Evolutionary conservation across 2,113 vertebrate genomes (phyloP).

Genomic region (Xenus cinereus): DNA sequence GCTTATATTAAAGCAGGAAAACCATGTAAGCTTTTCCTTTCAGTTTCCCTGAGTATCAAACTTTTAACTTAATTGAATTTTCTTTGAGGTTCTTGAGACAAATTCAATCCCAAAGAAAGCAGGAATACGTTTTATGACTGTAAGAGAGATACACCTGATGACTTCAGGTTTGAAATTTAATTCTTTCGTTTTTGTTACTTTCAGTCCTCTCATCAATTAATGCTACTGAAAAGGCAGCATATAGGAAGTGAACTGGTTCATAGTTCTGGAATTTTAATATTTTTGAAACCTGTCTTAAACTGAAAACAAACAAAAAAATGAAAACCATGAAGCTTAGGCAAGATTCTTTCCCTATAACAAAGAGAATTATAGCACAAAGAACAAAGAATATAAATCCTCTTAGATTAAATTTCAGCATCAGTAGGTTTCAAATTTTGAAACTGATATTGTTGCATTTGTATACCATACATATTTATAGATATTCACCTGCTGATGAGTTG

Average conservation of each 20-base stretch:
- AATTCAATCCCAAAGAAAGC: neutral
- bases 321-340: neutral
- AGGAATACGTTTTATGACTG: neutral
- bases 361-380: neutral
- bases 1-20: neutral
- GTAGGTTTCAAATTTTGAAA: conserved; percentile 7
- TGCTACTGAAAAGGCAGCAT: neutral
- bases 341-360: neutral
- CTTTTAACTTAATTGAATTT: neutral
- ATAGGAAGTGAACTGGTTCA: neutral
- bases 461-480: conserved; percentile 37
- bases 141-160: neutral
- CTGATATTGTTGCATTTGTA: neutral
- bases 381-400: neutral
- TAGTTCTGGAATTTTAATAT: neutral
- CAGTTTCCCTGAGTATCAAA: neutral
- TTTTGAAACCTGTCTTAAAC: neutral
- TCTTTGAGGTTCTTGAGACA: neutral
- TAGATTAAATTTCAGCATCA: conserved; percentile 35
- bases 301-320: neutral
- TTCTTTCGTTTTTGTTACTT: neutral
- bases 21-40: neutral
- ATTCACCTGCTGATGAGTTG: conserved; percentile 18
- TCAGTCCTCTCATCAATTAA: neutral
- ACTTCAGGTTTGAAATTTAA: neutral